Percentiles rank a stretch among this genome's conserved stretches.
These are phyloP conservation scores for Turdus rufiventris DNA, from an alignment of 2,113 vertebrate genomes.

Conservation along the genomic window DNA sequence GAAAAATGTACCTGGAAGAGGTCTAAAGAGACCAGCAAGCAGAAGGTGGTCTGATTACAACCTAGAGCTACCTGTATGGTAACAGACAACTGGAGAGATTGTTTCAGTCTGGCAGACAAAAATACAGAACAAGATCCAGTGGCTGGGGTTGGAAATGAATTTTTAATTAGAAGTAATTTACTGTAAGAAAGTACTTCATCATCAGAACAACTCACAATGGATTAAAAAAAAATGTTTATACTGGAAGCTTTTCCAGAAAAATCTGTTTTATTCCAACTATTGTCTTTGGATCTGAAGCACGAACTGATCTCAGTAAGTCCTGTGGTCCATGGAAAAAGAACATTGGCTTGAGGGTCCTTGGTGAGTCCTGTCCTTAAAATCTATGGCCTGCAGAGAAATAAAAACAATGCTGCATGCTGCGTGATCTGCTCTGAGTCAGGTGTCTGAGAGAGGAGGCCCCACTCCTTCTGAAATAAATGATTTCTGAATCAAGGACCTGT, in stretches of 20 bases:
- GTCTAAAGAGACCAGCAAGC: not conserved
- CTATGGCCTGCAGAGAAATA: not conserved
- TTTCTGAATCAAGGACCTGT: not conserved
- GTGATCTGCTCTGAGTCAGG: not conserved
- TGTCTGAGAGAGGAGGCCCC: not conserved
- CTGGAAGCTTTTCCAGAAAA: slow-evolving; percentile 36
- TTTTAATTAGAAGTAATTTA: slow-evolving; percentile 27
- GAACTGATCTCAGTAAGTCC: slow-evolving; percentile 7
- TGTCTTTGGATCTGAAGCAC: slow-evolving; percentile 3
- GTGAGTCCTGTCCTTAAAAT: not conserved
- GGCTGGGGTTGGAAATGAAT: not conserved
- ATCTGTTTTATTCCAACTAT: slow-evolving; percentile 26
- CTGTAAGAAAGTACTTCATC: slow-evolving; percentile 9
- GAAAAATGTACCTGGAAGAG: not conserved
- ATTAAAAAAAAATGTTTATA: slow-evolving; percentile 11
- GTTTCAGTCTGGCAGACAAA: not conserved
- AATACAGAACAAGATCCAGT: not conserved
- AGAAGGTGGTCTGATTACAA: not conserved
- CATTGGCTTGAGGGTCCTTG: not conserved
- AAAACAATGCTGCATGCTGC: not conserved
- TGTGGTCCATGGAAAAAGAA: not conserved
- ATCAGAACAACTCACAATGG: not conserved
- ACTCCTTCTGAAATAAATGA: not conserved
- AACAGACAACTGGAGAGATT: not conserved
- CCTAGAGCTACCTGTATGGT: not conserved